Percentiles rank a stretch among this genome's conserved stretches.
Evolutionary conservation across 2,797 vertebrate genomes (phyloP).

Genomic region (Poecilia gillii): DNA sequence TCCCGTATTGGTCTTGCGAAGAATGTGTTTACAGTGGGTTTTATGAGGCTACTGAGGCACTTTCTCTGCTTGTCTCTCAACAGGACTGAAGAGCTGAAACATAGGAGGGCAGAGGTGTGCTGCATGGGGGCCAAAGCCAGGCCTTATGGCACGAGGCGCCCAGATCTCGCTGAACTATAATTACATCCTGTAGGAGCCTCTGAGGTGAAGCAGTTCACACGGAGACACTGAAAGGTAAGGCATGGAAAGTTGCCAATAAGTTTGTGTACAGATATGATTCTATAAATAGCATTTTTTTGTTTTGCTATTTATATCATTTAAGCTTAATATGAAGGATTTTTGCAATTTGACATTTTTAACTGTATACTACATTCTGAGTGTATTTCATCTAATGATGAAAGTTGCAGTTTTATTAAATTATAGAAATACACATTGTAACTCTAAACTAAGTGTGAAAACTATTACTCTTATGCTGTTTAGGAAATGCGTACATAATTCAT

Average conservation of each 20-base stretch:
- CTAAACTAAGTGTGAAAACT: background rate
- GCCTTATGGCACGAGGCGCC: constrained; percentile 75
- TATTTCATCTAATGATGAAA: background rate
- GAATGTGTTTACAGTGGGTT: constrained; percentile 72
- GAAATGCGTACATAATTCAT: background rate
- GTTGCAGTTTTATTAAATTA: background rate
- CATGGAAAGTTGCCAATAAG: background rate
- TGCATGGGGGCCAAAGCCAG: constrained; percentile 65
- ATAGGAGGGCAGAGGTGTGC: constrained; percentile 51
- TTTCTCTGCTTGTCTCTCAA: constrained; percentile 58
- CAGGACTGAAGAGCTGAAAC: constrained; percentile 48
- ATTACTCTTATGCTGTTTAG: background rate
- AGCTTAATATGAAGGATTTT: background rate
- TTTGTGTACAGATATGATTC: background rate
- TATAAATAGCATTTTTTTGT: background rate
- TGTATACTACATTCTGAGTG: background rate
- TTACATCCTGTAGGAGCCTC: constrained; percentile 70
- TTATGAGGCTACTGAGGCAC: constrained; percentile 61
- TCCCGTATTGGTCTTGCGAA: constrained; percentile 42
- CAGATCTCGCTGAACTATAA: constrained; percentile 60
- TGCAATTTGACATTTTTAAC: background rate
- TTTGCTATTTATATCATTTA: background rate
- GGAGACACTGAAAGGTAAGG: constrained; percentile 79
- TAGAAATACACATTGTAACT: background rate
- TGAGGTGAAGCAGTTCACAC: constrained; percentile 73